Conservation (phyloP, 1,140 invertebrate genomes). For the Drosophila arizonae region DNA sequence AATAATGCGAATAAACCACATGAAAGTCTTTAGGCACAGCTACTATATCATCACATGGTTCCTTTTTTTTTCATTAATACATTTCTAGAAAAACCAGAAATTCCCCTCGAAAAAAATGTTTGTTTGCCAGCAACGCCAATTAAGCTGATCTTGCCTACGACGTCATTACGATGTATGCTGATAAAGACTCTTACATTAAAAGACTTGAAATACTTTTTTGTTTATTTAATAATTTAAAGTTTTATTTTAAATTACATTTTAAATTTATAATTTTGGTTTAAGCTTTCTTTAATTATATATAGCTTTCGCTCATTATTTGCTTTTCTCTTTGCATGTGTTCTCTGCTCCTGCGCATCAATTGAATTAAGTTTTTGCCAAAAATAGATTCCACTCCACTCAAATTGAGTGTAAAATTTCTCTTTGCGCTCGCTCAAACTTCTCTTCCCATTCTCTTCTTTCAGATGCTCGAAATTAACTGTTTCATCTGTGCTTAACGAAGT, state of each 20-base stretch:
- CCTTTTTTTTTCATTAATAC: neutral
- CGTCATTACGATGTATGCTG: neutral
- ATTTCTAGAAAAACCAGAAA: constrained; percentile 27
- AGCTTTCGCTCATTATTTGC: constrained; percentile 2
- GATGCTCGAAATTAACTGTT: neutral
- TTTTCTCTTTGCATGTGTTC: constrained; percentile 23
- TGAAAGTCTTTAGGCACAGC: neutral
- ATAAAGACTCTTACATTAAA: neutral
- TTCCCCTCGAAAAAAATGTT: constrained; percentile 21
- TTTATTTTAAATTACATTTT: too few relatives aligned
- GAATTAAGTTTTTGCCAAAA: constrained; percentile 48
- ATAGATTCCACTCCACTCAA: constrained; percentile 46
- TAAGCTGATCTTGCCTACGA: neutral
- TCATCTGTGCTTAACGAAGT: too few relatives aligned
- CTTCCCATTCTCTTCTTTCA: neutral
- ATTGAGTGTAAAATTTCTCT: constrained; percentile 32
- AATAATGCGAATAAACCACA: neutral
- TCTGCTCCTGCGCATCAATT: constrained; percentile 72
- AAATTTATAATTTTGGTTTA: neutral
- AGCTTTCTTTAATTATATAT: constrained; percentile 27
- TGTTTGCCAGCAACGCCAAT: constrained; percentile 4
- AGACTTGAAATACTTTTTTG: neutral
- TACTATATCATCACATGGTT: neutral
- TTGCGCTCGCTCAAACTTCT: constrained; percentile 24
- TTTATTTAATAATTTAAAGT: neutral